Percentiles rank a stretch among this genome's conserved stretches.
Evolutionary conservation across 2,797 vertebrate genomes (phyloP).

Genomic region (Echeneis naucrates): DNA sequence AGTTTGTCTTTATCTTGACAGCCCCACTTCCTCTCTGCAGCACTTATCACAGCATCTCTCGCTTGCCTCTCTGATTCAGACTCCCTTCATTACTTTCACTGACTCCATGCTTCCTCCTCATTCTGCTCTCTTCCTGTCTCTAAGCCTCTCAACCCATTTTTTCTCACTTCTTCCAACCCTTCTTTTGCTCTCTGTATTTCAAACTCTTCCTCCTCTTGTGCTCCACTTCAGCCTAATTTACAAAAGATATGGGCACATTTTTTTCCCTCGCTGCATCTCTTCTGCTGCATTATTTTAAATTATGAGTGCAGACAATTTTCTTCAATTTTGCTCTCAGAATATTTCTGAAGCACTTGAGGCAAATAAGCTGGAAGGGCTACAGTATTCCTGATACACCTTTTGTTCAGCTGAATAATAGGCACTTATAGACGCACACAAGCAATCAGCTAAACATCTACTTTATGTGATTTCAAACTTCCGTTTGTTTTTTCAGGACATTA

Average conservation of each 20-base stretch:
- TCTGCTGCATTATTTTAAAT: slow-evolving; percentile 65
- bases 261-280: slow-evolving; percentile 3
- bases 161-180: slow-evolving; percentile 65
- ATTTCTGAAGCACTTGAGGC: slow-evolving; percentile 64
- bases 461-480: neutral
- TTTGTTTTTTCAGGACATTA: neutral
- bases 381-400: slow-evolving; percentile 69
- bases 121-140: slow-evolving; percentile 74
- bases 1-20: slow-evolving; percentile 81
- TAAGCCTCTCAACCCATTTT: slow-evolving; percentile 74
- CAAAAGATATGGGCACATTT: slow-evolving; percentile 68
- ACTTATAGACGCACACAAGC: slow-evolving; percentile 49
- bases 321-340: slow-evolving; percentile 68
- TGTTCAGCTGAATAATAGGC: slow-evolving; percentile 60
- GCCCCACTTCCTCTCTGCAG: slow-evolving; percentile 75
- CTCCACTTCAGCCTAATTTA: slow-evolving; percentile 77
- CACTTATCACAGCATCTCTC: slow-evolving; percentile 79
- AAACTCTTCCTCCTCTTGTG: slow-evolving; percentile 73
- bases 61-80: slow-evolving; percentile 72
- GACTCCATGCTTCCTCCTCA: slow-evolving; percentile 73
- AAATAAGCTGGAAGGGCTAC: slow-evolving; percentile 56
- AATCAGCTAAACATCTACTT: slow-evolving; percentile 39
- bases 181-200: slow-evolving; percentile 66
- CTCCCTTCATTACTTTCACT: slow-evolving; percentile 61
- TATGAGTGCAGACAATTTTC: slow-evolving; percentile 61